These are phyloP conservation scores for Frieseomelitta varia DNA, from an alignment of 1,140 invertebrate genomes.

Conservation along the genomic window DNA sequence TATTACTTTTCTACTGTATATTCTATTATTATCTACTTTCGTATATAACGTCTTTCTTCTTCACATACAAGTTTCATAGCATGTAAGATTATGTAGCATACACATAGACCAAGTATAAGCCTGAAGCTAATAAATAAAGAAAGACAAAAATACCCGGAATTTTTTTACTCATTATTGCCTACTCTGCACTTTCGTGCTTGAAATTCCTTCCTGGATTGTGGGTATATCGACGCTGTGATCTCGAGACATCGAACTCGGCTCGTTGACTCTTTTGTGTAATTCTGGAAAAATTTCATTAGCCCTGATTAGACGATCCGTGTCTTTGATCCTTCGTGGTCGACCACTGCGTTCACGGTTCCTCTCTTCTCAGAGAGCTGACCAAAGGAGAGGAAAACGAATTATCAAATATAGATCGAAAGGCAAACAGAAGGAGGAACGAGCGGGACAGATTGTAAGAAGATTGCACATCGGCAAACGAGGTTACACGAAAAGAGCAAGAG, in stretches of 20 bases:
- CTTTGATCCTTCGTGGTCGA: neutral
- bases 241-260: neutral
- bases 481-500: neutral
- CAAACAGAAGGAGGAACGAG: neutral
- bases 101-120: too few relatives aligned
- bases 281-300: constrained; percentile 9
- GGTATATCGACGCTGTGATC: neutral
- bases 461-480: constrained; percentile 4
- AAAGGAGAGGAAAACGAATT: neutral
- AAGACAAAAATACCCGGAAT: neutral
- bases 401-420: neutral
- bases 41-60: too few relatives aligned
- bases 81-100: too few relatives aligned
- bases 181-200: neutral
- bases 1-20: too few relatives aligned
- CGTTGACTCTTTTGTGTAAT: neutral
- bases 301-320: neutral
- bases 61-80: too few relatives aligned
- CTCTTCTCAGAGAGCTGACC: neutral
- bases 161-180: neutral
- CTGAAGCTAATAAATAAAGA: too few relatives aligned
- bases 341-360: neutral
- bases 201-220: neutral
- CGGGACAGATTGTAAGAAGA: neutral
- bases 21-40: too few relatives aligned